Base-by-base conservation (phyloP, 2,888 invertebrate genomes). In the Hesperia comma region DNA sequence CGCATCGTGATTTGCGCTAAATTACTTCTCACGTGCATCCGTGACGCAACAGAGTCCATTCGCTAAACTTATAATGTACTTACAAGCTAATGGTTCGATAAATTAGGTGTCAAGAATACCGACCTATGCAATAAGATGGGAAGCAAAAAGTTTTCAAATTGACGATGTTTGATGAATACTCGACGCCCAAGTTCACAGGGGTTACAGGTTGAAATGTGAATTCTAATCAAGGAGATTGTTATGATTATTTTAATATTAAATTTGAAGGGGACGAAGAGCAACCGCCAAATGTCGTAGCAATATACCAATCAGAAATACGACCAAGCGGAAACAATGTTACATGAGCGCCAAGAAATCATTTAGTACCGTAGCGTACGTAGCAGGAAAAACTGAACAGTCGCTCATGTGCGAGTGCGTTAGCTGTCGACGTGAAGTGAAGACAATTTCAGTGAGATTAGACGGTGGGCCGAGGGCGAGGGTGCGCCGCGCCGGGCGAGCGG, bases 1-100 rank as follows among this genome's bases (percentile, higher is more conserved):
- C 79, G 79, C 82, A 82, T 76, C 79, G 76, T 74, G 74, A 76
- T 77, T 77, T 77, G 74, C 72, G 72, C 76, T 75, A 79, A 79
- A 76, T 78, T 76, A 72, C 74, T 69, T 70, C 70, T 74, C 78
- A 75, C 75, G 75, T 71, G 68, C 70, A 57, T 66, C 67, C 46
- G 46, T 67, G 55, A 67, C 61, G 55, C 55, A 26, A 61, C 54
- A 12, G 26, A 61, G 46, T 43, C 37, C 46, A 56, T 61, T 46
- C 67, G 55, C 21, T 37, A 66, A 64, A 53, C 43, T 54, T 19
- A 40, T 54, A 57, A 46, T 61, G 19, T 54, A 57, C n/a, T n/a
- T n/a, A n/a, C 51, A 19, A 37, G 51, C 61, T 61, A 61, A 61
- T 51, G 51, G 51, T 61, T 61, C 21, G 58, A 58, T 43, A 43